Evolutionary conservation across 1,140 invertebrate genomes (phyloP), one percentile per base, ranked within the genome.

Genomic region (Bombus pascuorum): DNA sequence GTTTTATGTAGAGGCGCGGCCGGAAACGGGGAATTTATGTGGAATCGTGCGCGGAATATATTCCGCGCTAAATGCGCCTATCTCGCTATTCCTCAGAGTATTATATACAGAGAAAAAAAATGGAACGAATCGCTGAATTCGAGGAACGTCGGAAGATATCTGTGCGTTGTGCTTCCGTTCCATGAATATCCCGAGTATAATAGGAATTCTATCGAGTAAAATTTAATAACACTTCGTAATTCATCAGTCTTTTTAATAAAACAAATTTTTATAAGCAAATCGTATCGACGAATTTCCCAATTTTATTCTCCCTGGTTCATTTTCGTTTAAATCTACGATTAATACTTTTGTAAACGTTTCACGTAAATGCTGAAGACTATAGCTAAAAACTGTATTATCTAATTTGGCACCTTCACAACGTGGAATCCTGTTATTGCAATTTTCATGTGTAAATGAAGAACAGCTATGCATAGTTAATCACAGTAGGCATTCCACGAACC

Each of bases 1-100:
- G 57, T 53, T 68, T 89, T 66, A 62, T 28, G 37, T 80, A 79
- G 68, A 79, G 37, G 18, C 76, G 76, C 83, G 59, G 66, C 77
- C 68, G 76, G 76, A 78, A 72, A 9, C 76, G 39, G 66, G 34
- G 68, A 81, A 85, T 85, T 85, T 85, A 79, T 81, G 70, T 85
- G 68, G 66, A 80, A 72, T 59, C 81, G 81, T 78, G 81, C 81
- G 65, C 74, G 65, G 81, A 83, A 83, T 83, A 70, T 66, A 78
- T 77, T 83, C 47, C 39, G 22, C 57, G 74, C 74, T 83, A 83
- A 83, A 83, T 78, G 81, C 62, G 62, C 34, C 32, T 62, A 37
- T 83, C 74, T 65, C n/a, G 32, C 53, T 18, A 32, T 47, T 47
- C 28, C n/a, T 37, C 25, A 1, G 37, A 22, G 28, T 57, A 81